Evolutionary conservation across 2,888 invertebrate genomes (phyloP).

Genomic region (Piscicola geometra): DNA sequence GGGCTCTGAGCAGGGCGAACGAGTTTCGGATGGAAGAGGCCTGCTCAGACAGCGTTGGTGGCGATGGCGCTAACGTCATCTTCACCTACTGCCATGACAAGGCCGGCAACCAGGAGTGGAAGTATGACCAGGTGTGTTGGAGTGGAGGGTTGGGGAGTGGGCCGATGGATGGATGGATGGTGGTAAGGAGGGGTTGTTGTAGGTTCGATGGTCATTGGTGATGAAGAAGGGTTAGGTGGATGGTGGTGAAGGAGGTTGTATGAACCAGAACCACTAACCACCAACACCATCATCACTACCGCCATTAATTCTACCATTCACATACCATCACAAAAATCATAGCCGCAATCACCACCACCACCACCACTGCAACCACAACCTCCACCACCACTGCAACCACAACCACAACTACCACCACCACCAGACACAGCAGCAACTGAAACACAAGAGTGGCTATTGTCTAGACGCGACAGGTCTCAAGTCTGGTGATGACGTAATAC

Average conservation of each 20-base stretch:
- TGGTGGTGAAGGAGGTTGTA: no score
- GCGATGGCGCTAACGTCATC: slow-evolving; percentile 44
- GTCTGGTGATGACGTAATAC: neutral
- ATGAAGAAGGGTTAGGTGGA: slow-evolving; percentile 5
- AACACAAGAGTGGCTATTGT: slow-evolving; percentile 14
- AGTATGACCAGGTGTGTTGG: slow-evolving; percentile 50
- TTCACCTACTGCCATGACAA: slow-evolving; percentile 49
- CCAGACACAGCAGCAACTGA: slow-evolving; percentile 1
- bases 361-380: no score
- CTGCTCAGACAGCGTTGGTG: slow-evolving; percentile 47
- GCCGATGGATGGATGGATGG: neutral
- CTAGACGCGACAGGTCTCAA: slow-evolving; percentile 5
- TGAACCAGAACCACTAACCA: no score
- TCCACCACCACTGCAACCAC: no score
- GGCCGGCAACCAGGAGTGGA: slow-evolving; percentile 51
- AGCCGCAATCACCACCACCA: no score
- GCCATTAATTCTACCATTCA: no score
- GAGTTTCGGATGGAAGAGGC: slow-evolving; percentile 53
- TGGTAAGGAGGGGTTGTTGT: neutral
- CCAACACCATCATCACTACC: no score
- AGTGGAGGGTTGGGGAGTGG: neutral
- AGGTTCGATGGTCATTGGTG: slow-evolving; percentile 2
- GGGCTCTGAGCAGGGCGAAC: slow-evolving; percentile 50
- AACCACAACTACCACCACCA: neutral
- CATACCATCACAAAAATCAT: no score